Base-by-base conservation (phyloP, 2,113 vertebrate species). In the Tupaia tana region DNA sequence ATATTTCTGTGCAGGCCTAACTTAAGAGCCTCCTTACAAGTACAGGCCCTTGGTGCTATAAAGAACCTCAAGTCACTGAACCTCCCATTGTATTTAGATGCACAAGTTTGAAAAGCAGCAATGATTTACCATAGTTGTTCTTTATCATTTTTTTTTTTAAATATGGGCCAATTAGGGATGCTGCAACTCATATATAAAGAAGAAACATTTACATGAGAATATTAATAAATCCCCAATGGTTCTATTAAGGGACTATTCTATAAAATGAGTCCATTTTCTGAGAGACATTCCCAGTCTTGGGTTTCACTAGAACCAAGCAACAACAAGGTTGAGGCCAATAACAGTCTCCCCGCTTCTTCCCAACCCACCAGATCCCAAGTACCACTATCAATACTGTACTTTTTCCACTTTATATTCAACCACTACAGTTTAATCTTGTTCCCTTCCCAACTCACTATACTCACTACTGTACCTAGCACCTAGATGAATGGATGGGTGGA, bases 1-100 rank as follows among this genome's bases (percentile, higher is more conserved):
- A 94, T 20, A 84, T 83, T 86, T 91, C 74, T 91, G 91, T 52
- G 80, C 83, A 78, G 27, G 19, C 31, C 78, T 75, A 93, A 85
- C 83, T 54, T 81, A 88, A 90, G 63, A 31, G 3, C 0, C 14
- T 74, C 80, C 3, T 67, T 89, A 82, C 29, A 95, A 82, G 77
- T 83, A 70, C 43, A 73, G 20, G 54, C 24, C 78, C 69, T 31
- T 92, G n/a, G 14, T 27, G 7, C 75, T 89, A 10, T 7, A 67
- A 91, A 91, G 43, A 92, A 67, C 90, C 66, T 95, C 54, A 90
- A 52, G 61, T 56, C 3, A 43, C 12, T 6, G 59, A 61, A 29
- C 19, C 1, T 16, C 58, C 16, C 11, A 90, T 78, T 1, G 1
- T 83, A 56, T 77, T 67, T 79, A 27, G 24, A 82, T 64, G 20